Conservation (phyloP, 2,888 invertebrate species). For the Drosophila incognita region DNA sequence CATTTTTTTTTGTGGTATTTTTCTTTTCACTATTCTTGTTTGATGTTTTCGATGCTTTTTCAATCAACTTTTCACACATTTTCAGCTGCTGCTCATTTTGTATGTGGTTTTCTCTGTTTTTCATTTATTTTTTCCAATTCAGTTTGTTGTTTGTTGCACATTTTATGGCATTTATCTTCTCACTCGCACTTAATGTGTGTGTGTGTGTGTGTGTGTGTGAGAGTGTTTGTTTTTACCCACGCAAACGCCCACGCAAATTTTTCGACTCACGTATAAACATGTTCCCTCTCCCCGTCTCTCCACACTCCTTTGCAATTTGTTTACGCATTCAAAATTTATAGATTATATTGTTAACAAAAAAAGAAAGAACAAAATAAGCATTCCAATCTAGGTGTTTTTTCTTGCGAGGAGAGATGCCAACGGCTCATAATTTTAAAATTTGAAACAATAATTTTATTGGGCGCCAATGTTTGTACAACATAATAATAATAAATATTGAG, state of each 20-base stretch:
- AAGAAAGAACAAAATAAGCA: not conserved
- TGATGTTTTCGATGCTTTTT: conserved; percentile 67
- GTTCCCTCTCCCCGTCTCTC: not conserved
- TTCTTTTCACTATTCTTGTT: conserved; percentile 41
- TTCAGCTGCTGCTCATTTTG: conserved; percentile 45
- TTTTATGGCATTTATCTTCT: conserved; percentile 33
- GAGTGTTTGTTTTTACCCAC: conserved; percentile 59
- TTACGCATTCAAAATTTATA: conserved; percentile 38
- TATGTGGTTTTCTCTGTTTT: conserved; percentile 19
- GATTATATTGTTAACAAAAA: conserved; percentile 23
- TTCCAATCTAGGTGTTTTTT: conserved; percentile 30
- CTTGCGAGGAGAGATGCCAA: conserved; percentile 3
- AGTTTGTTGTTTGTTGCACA: conserved; percentile 44
- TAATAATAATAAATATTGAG: conserved; percentile 15
- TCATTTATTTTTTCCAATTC: conserved; percentile 12
- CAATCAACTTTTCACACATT: conserved; percentile 63
- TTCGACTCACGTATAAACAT: conserved; percentile 29
- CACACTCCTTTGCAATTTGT: conserved; percentile 36
- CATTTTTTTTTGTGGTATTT: conserved; percentile 22
- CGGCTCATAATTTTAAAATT: conserved; percentile 15
- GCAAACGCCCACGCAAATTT: conserved; percentile 66
- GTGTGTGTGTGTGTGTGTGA: conserved; percentile 6
- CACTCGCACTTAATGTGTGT: not conserved
- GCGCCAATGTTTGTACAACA: conserved; percentile 11
- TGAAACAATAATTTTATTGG: conserved; percentile 19